Base-by-base conservation (phyloP, 2,888 invertebrate genomes). In the Ctenicera cuprea region DNA sequence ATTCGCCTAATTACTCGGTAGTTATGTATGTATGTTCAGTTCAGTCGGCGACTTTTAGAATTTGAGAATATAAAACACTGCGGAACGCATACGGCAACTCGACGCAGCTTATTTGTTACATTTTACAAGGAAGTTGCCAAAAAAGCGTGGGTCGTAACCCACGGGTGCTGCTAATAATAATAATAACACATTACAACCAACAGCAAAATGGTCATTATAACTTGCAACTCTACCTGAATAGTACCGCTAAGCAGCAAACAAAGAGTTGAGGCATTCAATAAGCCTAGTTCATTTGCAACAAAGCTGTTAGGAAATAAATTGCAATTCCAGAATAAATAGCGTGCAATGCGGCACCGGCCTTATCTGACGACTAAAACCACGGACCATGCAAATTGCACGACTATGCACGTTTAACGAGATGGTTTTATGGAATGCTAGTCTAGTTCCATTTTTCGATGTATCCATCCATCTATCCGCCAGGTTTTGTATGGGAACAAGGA, bases 321-420 rank as follows among this genome's bases (percentile, higher is more conserved):
- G 30, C 30, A 54, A 54, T 54, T 54, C 22, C 50, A 20, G 30
- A 54, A 54, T 54, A 54, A 54, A 54, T 54, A 54, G 54, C 30
- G 54, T 54, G 54, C 54, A 54, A 54, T 14, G 30, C 54, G 30
- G 30, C 50, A 50, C 54, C 14, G 30, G n/a, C 30, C 54, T 54
- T 54, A 54, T 54, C 54, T 54, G 30, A 16, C 54, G 54, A 45
- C 45, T 45, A 33, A 33, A 54, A 54, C 30, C 30, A 54, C 54
- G 5, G 14, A 30, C 54, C 54, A 54, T 54, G 54, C 54, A 54
- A 54, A 54, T 54, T 54, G 54, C 30, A 30, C 26, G 30, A 30
- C 30, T n/a, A 7, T 30, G 54, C 30, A 2, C 22, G 50, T 50
- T 30, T 30, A 54, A 54, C 54, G 30, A 26, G 54, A 54, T 30